These are phyloP conservation scores for Anneissia japonica DNA, from an alignment of 35 echinoderm and acorn worm genomes.

Conservation along the genomic window DNA sequence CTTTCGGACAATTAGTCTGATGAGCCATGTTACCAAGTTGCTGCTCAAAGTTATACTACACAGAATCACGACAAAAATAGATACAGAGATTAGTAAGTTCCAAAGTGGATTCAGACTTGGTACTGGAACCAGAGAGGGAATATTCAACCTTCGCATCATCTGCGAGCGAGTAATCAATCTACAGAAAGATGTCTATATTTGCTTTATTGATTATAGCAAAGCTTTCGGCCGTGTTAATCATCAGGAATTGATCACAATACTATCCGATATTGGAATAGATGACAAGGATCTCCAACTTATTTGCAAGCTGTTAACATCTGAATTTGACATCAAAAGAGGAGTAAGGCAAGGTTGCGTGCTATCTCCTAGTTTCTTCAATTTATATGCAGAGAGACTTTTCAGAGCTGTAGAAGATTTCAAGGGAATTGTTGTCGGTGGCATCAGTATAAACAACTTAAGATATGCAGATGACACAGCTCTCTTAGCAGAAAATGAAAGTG, in stretches of 20 bases:
- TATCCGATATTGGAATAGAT: background rate
- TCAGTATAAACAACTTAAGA: no score
- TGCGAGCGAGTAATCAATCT: background rate
- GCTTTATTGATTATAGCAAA: conserved; percentile 12
- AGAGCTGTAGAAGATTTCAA: no score
- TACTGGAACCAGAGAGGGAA: conserved; percentile 24
- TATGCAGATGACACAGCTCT: no score
- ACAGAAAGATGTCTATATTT: background rate
- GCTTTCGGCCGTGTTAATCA: conserved; percentile 5
- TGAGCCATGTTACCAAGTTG: conserved; percentile 27
- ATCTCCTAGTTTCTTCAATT: no score
- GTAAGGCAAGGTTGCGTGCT: no score
- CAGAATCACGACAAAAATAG: conserved; percentile 4
- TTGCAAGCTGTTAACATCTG: no score
- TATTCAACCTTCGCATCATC: conserved; percentile 28
- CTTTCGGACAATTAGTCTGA: conserved; percentile 12
- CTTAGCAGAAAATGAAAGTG: no score
- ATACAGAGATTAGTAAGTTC: background rate
- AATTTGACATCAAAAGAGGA: no score
- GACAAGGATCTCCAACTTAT: background rate
- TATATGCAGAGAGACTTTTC: no score
- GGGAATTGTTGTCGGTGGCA: no score
- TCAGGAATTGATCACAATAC: background rate
- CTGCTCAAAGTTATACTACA: conserved; percentile 1
- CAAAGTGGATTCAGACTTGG: conserved; percentile 27